Evolutionary conservation across 2,113 vertebrate genomes (phyloP).

Genomic region (Fulica atra): DNA sequence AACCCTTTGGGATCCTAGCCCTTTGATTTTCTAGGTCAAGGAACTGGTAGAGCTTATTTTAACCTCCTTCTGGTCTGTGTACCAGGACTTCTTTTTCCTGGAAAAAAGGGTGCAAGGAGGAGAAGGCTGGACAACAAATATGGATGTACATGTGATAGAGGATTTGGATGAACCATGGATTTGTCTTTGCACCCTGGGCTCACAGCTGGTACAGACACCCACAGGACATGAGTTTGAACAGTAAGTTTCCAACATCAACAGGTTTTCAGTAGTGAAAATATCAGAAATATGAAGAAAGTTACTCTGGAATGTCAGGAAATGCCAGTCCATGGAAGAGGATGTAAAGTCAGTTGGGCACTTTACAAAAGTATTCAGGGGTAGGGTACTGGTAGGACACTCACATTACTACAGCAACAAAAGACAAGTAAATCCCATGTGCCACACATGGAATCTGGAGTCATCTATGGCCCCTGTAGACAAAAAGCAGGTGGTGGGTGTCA

Average conservation of each 20-base stretch:
- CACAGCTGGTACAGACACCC: not conserved
- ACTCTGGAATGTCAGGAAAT: not conserved
- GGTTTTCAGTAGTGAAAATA: not conserved
- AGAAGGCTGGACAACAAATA: not conserved
- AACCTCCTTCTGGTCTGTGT: not conserved
- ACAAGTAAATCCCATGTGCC: not conserved
- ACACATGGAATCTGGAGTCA: not conserved
- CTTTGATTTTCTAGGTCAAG: not conserved
- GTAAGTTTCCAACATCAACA: not conserved
- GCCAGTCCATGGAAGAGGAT: not conserved
- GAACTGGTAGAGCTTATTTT: not conserved
- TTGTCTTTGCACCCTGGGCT: not conserved
- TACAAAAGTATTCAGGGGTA: not conserved
- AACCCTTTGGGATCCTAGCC: not conserved
- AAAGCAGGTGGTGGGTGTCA: not conserved
- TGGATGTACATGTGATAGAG: too few relatives aligned
- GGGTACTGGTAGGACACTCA: accelerated
- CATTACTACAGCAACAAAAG: not conserved
- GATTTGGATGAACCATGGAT: not conserved
- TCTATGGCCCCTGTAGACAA: not conserved
- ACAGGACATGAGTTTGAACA: not conserved
- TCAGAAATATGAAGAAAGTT: not conserved
- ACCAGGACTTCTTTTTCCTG: not conserved
- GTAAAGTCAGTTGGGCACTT: not conserved
- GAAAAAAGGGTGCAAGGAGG: not conserved